Evolutionary conservation across 2,113 vertebrate species (phyloP), one percentile per base, ranked within the genome.

Genomic region (Melanostigma gelatinosum): DNA sequence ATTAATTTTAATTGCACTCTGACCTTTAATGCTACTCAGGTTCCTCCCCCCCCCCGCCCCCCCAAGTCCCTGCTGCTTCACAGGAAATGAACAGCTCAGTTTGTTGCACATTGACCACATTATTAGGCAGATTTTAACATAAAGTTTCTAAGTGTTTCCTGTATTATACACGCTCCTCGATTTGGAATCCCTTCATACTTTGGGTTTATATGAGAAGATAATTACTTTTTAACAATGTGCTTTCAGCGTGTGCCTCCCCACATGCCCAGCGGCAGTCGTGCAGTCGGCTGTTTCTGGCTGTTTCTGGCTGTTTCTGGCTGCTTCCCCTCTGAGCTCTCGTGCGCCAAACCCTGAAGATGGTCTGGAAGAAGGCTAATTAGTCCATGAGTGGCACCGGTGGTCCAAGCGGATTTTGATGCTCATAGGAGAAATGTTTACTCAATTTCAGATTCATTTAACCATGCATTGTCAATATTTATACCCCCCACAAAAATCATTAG

Each of bases 1-100:
- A 92, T 94, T 92, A 68, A 90, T 92, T 92, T 92, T 72, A 76
- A 89, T 89, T 91, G 89, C 80, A 83, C 86, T 90, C 75, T 90
- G 87, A 94, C 75, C 87, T 85, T 90, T 86, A 66, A 69, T 61
- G 66, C 58, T 60, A 64, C 38, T 65, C 54, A 55, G 24, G 34
- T 55, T 4, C 16, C 65, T 29, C 29, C 29, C 29, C 3, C 3
- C 2, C 24, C 65, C 0, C 27, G 1, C 12, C 16, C 1, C 1
- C 6, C 52, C 24, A 20, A 42, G 69, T 60, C 52, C 18, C 48
- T 46, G 44, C 63, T 54, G 38, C 67, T 66, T 80, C 18, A 67
- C 29, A 77, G 64, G 15, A 77, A 62, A 68, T 54, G 24, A 46
- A 36, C 61, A 66, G 65, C 27, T 83, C 64, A 57, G 52, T 46